These are phyloP conservation scores for Trichonephila clavata DNA, from an alignment of 1,140 invertebrate species.

Conservation along the genomic window DNA sequence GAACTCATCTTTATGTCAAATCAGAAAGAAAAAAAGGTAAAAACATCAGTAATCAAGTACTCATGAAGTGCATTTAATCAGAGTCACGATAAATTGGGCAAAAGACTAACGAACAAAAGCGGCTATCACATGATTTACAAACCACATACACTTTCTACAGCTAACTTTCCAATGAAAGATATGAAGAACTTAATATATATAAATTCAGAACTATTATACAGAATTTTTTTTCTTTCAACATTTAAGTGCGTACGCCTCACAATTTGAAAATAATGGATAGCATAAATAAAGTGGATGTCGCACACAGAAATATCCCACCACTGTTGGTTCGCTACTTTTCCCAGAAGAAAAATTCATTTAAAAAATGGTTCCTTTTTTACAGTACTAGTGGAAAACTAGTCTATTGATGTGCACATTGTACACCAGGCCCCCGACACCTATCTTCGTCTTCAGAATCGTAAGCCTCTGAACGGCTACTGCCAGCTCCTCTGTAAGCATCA, in stretches of 20 bases:
- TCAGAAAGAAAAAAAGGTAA: background rate
- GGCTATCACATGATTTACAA: slow-evolving; percentile 45
- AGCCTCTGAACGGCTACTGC: slow-evolving; percentile 83
- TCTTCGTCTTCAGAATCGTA: slow-evolving; percentile 87
- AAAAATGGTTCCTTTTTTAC: slow-evolving; percentile 4
- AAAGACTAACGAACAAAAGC: slow-evolving; percentile 59
- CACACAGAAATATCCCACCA: slow-evolving; percentile 3
- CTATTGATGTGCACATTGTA: slow-evolving; percentile 88
- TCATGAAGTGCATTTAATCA: slow-evolving; percentile 47
- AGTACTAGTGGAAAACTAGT: background rate
- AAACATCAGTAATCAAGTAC: slow-evolving; percentile 1
- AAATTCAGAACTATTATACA: slow-evolving; percentile 66
- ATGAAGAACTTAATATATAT: slow-evolving; percentile 58
- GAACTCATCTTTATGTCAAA: background rate
- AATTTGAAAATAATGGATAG: slow-evolving; percentile 37
- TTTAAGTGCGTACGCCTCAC: slow-evolving; percentile 37
- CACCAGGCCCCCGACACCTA: slow-evolving; percentile 83
- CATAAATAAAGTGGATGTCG: slow-evolving; percentile 56
- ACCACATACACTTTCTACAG: slow-evolving; percentile 41
- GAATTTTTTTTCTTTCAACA: slow-evolving; percentile 12
- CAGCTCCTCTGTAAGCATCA: slow-evolving; percentile 80
- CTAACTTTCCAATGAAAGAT: slow-evolving; percentile 69
- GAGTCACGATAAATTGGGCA: background rate
- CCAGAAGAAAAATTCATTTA: slow-evolving; percentile 18
- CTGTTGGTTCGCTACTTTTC: slow-evolving; percentile 19